These are phyloP conservation scores for Chesias legatella DNA, from an alignment of 2,888 invertebrate species.

Conservation along the genomic window DNA sequence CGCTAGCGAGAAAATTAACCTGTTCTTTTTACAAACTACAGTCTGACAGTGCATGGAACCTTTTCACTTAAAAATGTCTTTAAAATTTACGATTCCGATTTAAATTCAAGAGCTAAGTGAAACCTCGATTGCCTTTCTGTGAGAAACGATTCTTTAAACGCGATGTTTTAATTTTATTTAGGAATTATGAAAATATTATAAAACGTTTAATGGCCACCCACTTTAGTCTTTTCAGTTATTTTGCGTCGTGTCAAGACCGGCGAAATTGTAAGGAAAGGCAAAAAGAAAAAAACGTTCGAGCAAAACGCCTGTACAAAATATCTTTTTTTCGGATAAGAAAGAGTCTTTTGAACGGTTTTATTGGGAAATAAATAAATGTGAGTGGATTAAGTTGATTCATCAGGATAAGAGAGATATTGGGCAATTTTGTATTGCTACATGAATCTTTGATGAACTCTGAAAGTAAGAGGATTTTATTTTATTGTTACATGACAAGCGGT, in stretches of 20 bases:
- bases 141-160: conserved; percentile 18
- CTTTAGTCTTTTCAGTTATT: conserved; percentile 39
- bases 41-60: neutral
- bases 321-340: conserved; percentile 53
- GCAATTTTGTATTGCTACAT: conserved; percentile 48
- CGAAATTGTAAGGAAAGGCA: conserved; percentile 37
- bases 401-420: conserved; percentile 52
- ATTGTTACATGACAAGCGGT: conserved; percentile 41
- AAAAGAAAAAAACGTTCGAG: conserved; percentile 45
- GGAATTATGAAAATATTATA: conserved; percentile 31
- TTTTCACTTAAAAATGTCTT: conserved; percentile 5
- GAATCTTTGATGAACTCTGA: conserved; percentile 52
- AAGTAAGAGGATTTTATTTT: conserved; percentile 55
- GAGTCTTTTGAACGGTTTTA: conserved; percentile 52
- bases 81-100: conserved; percentile 15
- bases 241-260: conserved; percentile 31
- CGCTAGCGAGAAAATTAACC: too few species aligned
- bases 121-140: conserved; percentile 17
- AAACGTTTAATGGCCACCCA: conserved; percentile 32
- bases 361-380: conserved; percentile 53
- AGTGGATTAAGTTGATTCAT: conserved; percentile 53
- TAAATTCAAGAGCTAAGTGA: conserved; percentile 31
- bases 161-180: conserved; percentile 24
- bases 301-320: conserved; percentile 38
- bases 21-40: too few species aligned